phyloP scores from a whole-genome alignment of 2,113 vertebrate species.

The Urocitellus parryii region DNA sequence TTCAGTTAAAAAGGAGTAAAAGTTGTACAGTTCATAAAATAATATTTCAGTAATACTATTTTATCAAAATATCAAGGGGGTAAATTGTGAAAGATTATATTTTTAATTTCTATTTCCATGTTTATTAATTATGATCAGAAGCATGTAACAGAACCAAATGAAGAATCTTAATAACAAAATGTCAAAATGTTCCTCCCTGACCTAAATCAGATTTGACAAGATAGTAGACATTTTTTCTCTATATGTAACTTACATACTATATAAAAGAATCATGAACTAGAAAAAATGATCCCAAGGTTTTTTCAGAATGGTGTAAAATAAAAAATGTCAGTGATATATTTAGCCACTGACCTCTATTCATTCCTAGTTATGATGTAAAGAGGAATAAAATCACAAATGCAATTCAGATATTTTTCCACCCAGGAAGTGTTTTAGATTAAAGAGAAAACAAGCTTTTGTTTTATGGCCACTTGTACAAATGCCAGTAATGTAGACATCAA shows the following conservation, averaged over 20 bases:
- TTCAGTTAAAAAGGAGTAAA: neutral
- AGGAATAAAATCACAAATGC: neutral
- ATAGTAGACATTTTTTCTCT: neutral
- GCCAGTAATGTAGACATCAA: neutral
- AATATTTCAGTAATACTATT: neutral
- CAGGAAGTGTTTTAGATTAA: neutral
- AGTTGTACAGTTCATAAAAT: neutral
- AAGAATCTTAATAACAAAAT: conserved; percentile 48
- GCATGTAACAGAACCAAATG: neutral
- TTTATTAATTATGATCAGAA: neutral
- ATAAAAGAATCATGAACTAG: neutral
- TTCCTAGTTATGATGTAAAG: neutral
- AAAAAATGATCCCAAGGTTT: neutral
- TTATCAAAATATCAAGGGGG: neutral
- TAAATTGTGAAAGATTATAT: conserved; percentile 25
- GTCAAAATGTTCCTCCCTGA: neutral
- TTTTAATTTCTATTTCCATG: conserved; percentile 11
- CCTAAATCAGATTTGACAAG: neutral
- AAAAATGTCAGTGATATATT: neutral
- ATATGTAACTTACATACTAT: neutral
- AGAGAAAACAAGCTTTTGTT: neutral
- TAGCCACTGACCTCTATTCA: conserved; percentile 25
- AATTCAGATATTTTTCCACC: neutral
- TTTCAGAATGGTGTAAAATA: neutral
- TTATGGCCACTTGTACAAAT: neutral